Evolutionary conservation across 2,888 invertebrate species (phyloP), one percentile per base, ranked within the genome.

Genomic region (Plutella xylostella): DNA sequence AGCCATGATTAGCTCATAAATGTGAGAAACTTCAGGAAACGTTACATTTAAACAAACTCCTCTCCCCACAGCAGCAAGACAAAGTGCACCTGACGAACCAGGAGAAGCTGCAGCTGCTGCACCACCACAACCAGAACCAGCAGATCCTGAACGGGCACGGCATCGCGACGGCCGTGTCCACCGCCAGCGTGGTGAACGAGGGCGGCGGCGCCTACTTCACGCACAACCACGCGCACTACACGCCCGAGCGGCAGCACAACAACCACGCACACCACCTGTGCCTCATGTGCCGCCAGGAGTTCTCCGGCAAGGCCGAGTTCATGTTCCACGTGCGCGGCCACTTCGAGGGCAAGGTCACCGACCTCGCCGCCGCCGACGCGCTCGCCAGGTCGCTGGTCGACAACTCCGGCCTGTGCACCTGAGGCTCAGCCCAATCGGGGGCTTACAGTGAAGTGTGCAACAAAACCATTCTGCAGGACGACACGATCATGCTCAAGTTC

Each of bases 271-370:
- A 85, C 54, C 85, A 85, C 43, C 84, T 88, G 42, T 90, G 89
- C 56, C 82, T 89, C 48, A 87, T 89, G 86, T 89, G 89, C 52
- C 77, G 89, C 19, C 88, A 88, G 45, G 88, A 89, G 65, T 89
- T 89, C 63, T 85, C 86, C 15, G 86, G 88, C 14, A 88, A 89
- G 63, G 86, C 89, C 0, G 89, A 90, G 61, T 88, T 89, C 61
- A 88, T 89, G 87, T 88, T 89, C 68, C 89, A 90, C 60, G 87
- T 90, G 14, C 72, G 89, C 52, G 87, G 88, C 17, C 89, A 90
- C 58, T 88, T 89, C 53, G 88, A 88, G 56, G 85, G 85, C 46
- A 85, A 82, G 63, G 83, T 83, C 55, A 78, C 72, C 42, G 85
- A 85, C 51, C 79, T 85, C 41, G 79, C 85, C 2, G 84, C 85